Conservation (phyloP, 2,888 invertebrate genomes). For the Lobophora halterata region DNA sequence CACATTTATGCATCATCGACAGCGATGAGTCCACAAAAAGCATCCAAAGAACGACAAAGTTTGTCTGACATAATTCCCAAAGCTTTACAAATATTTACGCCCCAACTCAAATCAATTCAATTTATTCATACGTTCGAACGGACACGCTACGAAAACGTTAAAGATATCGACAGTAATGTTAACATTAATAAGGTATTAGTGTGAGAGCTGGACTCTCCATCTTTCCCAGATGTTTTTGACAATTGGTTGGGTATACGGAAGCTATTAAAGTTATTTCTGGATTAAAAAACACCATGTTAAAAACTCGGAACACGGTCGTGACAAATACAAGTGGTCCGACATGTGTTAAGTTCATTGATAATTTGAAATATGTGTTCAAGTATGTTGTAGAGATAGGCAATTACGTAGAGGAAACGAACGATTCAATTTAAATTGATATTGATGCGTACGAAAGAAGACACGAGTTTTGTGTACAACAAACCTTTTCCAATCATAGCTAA, state of each 20-base stretch:
- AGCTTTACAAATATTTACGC: constrained; percentile 34
- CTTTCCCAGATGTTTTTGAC: constrained; percentile 41
- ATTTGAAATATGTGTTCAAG: constrained; percentile 6
- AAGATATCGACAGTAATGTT: constrained; percentile 46
- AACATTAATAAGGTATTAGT: constrained; percentile 42
- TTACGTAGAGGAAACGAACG: constrained; percentile 6
- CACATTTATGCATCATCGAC: constrained; percentile 8
- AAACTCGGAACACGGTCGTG: constrained; percentile 8
- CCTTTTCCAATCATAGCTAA: no score
- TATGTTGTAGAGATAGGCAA: background rate
- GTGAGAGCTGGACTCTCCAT: constrained; percentile 42
- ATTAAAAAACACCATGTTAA: constrained; percentile 35
- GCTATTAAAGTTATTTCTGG: constrained; percentile 41
- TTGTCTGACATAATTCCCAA: constrained; percentile 18
- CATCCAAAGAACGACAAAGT: constrained; percentile 20
- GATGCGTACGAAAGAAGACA: constrained; percentile 3
- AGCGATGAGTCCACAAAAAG: constrained; percentile 7
- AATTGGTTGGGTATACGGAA: constrained; percentile 42
- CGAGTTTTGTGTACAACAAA: no score
- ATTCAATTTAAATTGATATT: background rate
- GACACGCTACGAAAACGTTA: constrained; percentile 37
- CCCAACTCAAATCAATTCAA: constrained; percentile 33
- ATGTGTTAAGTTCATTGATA: constrained; percentile 28
- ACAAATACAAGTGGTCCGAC: constrained; percentile 18
- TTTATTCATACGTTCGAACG: constrained; percentile 34